These are phyloP conservation scores for Rousettus madagascariensis DNA, from an alignment of 2,797 vertebrate genomes.

Conservation along the genomic window DNA sequence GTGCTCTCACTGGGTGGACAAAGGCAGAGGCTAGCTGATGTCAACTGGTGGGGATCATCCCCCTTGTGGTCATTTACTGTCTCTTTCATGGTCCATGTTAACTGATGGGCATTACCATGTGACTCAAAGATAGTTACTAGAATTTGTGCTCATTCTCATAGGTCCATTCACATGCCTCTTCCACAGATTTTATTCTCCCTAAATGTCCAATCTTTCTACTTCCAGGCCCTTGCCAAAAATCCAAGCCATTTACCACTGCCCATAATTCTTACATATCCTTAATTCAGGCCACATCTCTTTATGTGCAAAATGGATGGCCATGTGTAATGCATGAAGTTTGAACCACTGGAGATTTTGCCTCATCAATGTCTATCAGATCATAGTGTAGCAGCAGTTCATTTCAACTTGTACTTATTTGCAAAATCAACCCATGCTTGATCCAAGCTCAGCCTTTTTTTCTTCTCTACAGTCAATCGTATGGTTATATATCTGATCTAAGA, in stretches of 20 bases:
- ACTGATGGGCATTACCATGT: not conserved
- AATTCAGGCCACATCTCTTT: not conserved
- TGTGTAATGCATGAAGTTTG: not conserved
- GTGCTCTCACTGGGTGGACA: not conserved
- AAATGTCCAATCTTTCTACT: not conserved
- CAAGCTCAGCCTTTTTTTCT: constrained; percentile 1
- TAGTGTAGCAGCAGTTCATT: not conserved
- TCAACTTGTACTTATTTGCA: not conserved
- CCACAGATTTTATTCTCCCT: not conserved
- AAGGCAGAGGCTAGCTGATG: not conserved
- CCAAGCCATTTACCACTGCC: not conserved
- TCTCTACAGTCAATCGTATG: not conserved
- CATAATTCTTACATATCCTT: not conserved
- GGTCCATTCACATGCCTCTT: not conserved
- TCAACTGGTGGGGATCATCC: not conserved
- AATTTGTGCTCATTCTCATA: not conserved
- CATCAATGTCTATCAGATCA: not conserved
- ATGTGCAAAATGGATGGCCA: not conserved
- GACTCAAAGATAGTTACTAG: constrained; percentile 8
- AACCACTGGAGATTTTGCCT: not conserved
- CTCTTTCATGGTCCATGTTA: not conserved
- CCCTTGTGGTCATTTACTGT: not conserved
- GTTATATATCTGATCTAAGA: not conserved
- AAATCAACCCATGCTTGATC: not conserved
- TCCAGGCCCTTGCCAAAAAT: not conserved